Evolutionary conservation across 1,140 invertebrate species (phyloP).

Genomic region (Drosophila sp.): DNA sequence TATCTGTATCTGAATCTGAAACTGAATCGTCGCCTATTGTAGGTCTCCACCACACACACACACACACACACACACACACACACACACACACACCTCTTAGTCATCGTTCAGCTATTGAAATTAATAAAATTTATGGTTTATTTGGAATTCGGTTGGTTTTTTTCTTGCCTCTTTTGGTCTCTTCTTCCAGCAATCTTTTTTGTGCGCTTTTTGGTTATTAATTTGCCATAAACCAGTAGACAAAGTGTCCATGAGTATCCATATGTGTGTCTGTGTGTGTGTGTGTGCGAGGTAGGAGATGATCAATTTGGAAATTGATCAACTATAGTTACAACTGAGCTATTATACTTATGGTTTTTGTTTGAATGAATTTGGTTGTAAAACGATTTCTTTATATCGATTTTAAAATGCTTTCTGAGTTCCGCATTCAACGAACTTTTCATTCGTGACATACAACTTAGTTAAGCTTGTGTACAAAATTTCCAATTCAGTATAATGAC

Average conservation of each 20-base stretch:
- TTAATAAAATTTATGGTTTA: slow-evolving; percentile 80
- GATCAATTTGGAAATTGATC: slow-evolving; percentile 8
- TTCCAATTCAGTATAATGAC: no score
- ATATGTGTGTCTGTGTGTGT: slow-evolving; percentile 34
- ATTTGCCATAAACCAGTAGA: slow-evolving; percentile 71
- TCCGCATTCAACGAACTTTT: background rate
- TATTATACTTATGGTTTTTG: background rate
- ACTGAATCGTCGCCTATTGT: slow-evolving; percentile 64
- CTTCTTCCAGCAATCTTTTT: background rate
- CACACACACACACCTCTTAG: slow-evolving; percentile 17
- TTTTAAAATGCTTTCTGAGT: slow-evolving; percentile 5
- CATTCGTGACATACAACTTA: no score
- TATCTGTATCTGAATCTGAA: background rate
- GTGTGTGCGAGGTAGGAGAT: background rate
- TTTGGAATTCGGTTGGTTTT: slow-evolving; percentile 61
- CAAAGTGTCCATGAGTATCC: slow-evolving; percentile 47
- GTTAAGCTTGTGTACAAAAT: no score
- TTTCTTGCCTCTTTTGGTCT: slow-evolving; percentile 16
- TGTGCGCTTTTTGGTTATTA: slow-evolving; percentile 51
- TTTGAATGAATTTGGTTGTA: slow-evolving; percentile 8
- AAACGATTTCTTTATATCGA: slow-evolving; percentile 7
- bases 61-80: no score
- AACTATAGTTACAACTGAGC: slow-evolving; percentile 5
- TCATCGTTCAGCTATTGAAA: slow-evolving; percentile 54
- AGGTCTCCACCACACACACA: slow-evolving; percentile 23